These are phyloP conservation scores for Eremobia ochroleuca DNA, from an alignment of 2,888 invertebrate species.

Conservation along the genomic window DNA sequence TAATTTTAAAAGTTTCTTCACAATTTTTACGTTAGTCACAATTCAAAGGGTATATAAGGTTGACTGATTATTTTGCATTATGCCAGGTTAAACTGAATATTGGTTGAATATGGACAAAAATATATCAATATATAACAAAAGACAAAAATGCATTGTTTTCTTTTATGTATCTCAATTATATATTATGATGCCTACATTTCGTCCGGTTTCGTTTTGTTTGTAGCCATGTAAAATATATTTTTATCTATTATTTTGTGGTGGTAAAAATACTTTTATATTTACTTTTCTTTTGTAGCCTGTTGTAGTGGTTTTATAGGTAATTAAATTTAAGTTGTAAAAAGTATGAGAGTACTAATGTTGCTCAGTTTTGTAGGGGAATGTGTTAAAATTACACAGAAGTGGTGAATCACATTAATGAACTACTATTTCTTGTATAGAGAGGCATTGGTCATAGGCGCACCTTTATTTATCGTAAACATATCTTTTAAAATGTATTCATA, in stretches of 20 bases:
- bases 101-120: constrained; percentile 59
- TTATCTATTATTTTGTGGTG: constrained; percentile 75
- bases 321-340: constrained; percentile 85
- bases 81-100: constrained; percentile 54
- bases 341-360: constrained; percentile 80
- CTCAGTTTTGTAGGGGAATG: constrained; percentile 74
- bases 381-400: constrained; percentile 70
- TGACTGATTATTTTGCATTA: constrained; percentile 66
- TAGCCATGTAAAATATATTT: constrained; percentile 57
- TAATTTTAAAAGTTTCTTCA: constrained; percentile 54
- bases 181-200: constrained; percentile 40
- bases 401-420: constrained; percentile 55
- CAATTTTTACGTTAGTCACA: constrained; percentile 62
- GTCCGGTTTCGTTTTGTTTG: constrained; percentile 50
- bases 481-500: constrained; percentile 33
- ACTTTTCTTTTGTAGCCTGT: constrained; percentile 80
- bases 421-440: constrained; percentile 61
- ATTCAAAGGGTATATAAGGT: constrained; percentile 62
- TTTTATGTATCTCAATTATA: constrained; percentile 48
- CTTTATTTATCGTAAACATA: constrained; percentile 57
- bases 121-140: constrained; percentile 64
- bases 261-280: constrained; percentile 74
- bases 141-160: constrained; percentile 61
- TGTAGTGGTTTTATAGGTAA: constrained; percentile 82
- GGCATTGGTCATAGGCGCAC: constrained; percentile 66